Conservation (phyloP, 1,140 invertebrate species). For the Apocrypta bakeri region DNA sequence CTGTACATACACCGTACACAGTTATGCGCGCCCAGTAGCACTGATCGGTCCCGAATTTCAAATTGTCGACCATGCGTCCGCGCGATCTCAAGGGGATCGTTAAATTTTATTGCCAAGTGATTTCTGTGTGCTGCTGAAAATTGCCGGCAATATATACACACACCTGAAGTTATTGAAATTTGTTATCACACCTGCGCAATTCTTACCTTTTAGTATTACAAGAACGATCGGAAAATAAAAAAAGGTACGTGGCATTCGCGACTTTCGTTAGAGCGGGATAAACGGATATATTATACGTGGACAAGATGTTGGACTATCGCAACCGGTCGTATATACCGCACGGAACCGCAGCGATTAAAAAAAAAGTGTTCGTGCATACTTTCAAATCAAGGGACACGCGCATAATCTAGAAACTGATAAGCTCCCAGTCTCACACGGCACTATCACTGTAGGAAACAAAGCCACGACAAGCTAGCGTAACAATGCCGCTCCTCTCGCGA, state of each 20-base stretch:
- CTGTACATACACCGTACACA: conserved; percentile 3
- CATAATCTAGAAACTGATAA: not conserved
- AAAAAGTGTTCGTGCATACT: no score
- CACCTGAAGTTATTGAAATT: no score
- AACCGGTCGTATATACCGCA: no score
- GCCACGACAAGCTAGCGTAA: conserved; percentile 12
- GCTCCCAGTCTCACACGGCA: not conserved
- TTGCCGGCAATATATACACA: no score
- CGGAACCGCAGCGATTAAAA: no score
- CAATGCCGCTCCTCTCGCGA: not conserved
- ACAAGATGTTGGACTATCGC: no score
- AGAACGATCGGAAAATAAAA: no score
- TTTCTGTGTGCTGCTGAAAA: not conserved
- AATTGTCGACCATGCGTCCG: not conserved
- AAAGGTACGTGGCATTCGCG: no score
- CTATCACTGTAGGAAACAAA: not conserved
- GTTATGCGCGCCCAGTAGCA: not conserved
- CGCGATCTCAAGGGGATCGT: not conserved
- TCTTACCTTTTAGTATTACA: no score
- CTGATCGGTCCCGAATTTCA: not conserved
- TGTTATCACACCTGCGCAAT: no score
- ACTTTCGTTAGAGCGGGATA: no score
- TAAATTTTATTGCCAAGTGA: not conserved
- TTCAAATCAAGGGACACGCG: not conserved
- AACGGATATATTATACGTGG: no score